Percentiles rank a stretch among this genome's conserved stretches.
Evolutionary conservation across 2,113 vertebrate species (phyloP).

Genomic region (Ammodytes dubius): DNA sequence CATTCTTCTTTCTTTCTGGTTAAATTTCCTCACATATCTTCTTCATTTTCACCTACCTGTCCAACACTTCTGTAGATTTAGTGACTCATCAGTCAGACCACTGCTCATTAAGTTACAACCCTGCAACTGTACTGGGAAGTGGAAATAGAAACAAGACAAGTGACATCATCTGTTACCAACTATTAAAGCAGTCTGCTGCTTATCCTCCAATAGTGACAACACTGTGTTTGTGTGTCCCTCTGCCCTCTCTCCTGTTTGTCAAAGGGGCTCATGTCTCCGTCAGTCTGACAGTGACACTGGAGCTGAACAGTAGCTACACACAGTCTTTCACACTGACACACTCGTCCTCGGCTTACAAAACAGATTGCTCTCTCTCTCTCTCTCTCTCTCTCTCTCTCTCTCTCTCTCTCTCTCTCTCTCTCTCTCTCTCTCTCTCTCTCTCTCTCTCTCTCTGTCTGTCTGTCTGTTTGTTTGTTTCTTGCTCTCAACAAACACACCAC

Average conservation of each 20-base stretch:
- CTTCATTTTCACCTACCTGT: background rate
- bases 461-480: background rate
- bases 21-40: background rate
- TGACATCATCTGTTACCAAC: background rate
- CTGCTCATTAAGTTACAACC: background rate
- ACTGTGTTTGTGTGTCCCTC: background rate
- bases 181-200: background rate
- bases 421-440: background rate
- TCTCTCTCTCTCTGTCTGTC: too few species aligned
- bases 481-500: background rate
- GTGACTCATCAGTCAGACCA: background rate
- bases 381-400: too few species aligned
- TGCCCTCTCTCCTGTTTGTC: slow-evolving; percentile 13
- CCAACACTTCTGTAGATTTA: background rate
- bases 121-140: background rate
- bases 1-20: background rate
- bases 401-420: too few species aligned
- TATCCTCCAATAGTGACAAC: background rate
- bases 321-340: slow-evolving; percentile 2
- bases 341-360: background rate
- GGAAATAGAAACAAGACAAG: background rate
- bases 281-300: slow-evolving; percentile 10
- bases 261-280: slow-evolving; percentile 5
- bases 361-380: background rate
- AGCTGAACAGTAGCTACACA: background rate